Evolutionary conservation across 2,888 invertebrate species (phyloP), one percentile per base, ranked within the genome.

Genomic region (Nomada ruficornis): DNA sequence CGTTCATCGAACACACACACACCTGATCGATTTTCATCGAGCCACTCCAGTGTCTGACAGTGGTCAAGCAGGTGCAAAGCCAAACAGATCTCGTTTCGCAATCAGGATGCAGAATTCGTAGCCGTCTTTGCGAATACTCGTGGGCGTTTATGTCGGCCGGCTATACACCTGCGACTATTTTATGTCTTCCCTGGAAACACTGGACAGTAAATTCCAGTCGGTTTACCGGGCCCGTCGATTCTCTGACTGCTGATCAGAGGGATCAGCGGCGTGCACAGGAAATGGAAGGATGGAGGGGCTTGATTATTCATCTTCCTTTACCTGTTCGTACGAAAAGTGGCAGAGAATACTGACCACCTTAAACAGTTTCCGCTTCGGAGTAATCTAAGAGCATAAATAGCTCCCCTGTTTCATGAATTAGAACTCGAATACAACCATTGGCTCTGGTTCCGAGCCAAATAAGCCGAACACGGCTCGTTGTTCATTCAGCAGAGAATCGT

Each of bases 91-190:
- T 81, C 71, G 60, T 86, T 84, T 79, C 79, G 85, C 88, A 63
- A 88, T 90, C 88, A 87, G 59, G 77, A 91, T 91, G 88, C 91
- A 88, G 80, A 74, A 85, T 86, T 75, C 90, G 91, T 91, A 87
- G 80, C 52, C 77, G 71, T 60, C 76, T 77, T 73, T 72, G 82
- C 72, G 85, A 79, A 86, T 85, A 77, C 71, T 70, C 76, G 80
- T 60, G 80, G 88, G 76, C 89, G 87, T 91, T 91, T 91, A 89
- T 89, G 88, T 91, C 90, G 87, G 80, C 82, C 84, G 86, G 85
- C 67, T 72, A 57, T 87, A 86, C 90, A 90, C 90, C 88, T 89
- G 89, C 89, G 84, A 83, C 86, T 90, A 88, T 88, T 90, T 90
- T 89, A 91, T 86, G 88, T 83, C 90, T 88, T 85, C 86, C 90